phyloP scores from a whole-genome alignment of 2,113 vertebrate genomes.

The Oncorhynchus mykiss region DNA sequence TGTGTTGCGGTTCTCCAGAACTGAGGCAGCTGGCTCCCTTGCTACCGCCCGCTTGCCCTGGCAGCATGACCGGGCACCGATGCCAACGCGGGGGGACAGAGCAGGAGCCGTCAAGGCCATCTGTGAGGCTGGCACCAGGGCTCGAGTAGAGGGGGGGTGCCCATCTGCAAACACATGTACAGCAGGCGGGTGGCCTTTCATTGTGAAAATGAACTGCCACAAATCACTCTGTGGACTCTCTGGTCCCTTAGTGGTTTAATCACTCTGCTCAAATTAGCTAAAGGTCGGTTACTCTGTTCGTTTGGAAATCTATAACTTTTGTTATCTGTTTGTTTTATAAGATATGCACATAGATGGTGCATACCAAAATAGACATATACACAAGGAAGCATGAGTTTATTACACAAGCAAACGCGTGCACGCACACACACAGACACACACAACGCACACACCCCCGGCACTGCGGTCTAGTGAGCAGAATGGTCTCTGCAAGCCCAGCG shows the following conservation, averaged over 20 bases:
- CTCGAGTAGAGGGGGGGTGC: constrained; percentile 1
- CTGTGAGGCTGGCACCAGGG: constrained; percentile 64
- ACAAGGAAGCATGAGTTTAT: not conserved
- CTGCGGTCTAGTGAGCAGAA: constrained; percentile 6
- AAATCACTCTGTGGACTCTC: not conserved
- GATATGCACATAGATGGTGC: too few species aligned
- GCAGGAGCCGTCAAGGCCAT: constrained; percentile 60
- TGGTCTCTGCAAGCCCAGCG: constrained; percentile 16
- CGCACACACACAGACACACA: constrained; percentile 13
- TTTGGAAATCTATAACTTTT: too few species aligned
- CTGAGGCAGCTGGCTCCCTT: constrained; percentile 56
- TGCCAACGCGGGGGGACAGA: constrained; percentile 64
- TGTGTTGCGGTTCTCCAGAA: constrained; percentile 36
- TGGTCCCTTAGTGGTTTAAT: too few species aligned
- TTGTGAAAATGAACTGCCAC: constrained; percentile 19
- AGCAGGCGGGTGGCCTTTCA: constrained; percentile 54
- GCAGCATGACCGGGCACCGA: constrained; percentile 44
- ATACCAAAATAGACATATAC: not conserved
- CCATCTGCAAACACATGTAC: constrained; percentile 50
- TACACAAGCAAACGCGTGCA: constrained; percentile 23
- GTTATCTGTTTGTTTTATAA: too few species aligned
- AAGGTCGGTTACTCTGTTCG: not conserved
- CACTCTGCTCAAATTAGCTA: too few species aligned
- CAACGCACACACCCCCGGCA: not conserved
- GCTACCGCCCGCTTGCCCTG: constrained; percentile 52